These are phyloP conservation scores for Coenonympha arcania DNA, from an alignment of 2,888 invertebrate species.

Conservation along the genomic window DNA sequence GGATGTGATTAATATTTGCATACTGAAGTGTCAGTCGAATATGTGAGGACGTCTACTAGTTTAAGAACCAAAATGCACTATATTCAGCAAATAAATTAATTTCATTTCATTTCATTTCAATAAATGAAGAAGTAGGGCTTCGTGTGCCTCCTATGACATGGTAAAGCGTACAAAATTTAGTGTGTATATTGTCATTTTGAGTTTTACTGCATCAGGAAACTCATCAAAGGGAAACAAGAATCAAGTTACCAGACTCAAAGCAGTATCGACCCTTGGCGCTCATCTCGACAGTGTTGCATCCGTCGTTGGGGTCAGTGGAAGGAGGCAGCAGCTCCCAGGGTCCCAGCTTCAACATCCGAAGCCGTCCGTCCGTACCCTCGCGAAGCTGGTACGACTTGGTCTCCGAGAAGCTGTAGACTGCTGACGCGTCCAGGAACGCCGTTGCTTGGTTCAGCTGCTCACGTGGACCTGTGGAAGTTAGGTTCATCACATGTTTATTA, in stretches of 20 bases:
- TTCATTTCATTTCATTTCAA: too few relatives aligned
- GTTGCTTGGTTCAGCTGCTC: constrained; percentile 90
- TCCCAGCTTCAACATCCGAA: constrained; percentile 79
- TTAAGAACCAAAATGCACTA: too few relatives aligned
- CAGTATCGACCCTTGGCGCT: constrained; percentile 82
- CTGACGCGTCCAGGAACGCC: constrained; percentile 88
- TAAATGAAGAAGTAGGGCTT: too few relatives aligned
- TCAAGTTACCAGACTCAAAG: constrained; percentile 77
- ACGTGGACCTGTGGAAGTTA: constrained; percentile 76
- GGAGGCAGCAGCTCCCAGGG: constrained; percentile 80
- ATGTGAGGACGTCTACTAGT: too few relatives aligned
- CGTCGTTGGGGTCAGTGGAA: constrained; percentile 80
- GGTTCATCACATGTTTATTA: too few relatives aligned
- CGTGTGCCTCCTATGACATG: too few relatives aligned
- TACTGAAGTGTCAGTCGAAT: too few relatives aligned
- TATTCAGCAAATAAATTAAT: too few relatives aligned
- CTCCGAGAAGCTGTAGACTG: constrained; percentile 81
- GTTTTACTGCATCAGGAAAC: neutral
- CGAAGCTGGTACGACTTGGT: constrained; percentile 68
- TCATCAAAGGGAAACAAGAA: neutral
- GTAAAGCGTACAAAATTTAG: too few relatives aligned
- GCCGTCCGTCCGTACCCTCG: constrained; percentile 68
- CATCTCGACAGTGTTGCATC: constrained; percentile 83
- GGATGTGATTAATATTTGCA: too few relatives aligned
- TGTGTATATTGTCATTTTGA: too few relatives aligned